Evolutionary conservation across 2,888 invertebrate genomes (phyloP).

Genomic region (Blomia tropicalis): DNA sequence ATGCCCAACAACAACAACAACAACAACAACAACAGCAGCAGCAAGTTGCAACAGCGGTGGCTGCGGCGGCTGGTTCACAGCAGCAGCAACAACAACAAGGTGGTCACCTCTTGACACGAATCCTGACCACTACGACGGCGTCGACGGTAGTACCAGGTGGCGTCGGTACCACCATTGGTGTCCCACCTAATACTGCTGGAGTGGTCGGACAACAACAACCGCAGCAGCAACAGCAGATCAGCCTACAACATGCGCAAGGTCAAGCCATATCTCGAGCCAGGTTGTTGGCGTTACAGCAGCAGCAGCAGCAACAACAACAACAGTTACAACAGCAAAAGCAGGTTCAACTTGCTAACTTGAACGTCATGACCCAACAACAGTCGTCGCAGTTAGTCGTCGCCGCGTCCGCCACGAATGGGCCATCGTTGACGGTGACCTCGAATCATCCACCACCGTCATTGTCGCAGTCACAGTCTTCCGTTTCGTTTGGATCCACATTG

Average conservation of each 20-base stretch:
- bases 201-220: neutral
- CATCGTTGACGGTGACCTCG: neutral
- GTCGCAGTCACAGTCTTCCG: neutral
- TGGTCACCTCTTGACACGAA: neutral
- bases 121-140: neutral
- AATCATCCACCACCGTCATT: neutral
- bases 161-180: neutral
- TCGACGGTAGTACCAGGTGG: neutral
- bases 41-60: neutral
- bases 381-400: neutral
- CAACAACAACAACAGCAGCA: slow-evolving; percentile 29
- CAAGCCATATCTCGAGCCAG: neutral
- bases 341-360: slow-evolving; percentile 14
- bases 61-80: neutral
- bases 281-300: slow-evolving; percentile 30
- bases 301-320: slow-evolving; percentile 35
- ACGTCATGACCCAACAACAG: neutral
- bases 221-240: neutral
- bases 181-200: neutral
- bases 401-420: neutral
- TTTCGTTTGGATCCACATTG: neutral
- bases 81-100: neutral
- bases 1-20: slow-evolving; percentile 29
- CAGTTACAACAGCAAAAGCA: neutral
- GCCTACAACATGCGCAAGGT: neutral